Evolutionary conservation across 2,113 vertebrate species (phyloP).

Genomic region (Scolopax mira): DNA sequence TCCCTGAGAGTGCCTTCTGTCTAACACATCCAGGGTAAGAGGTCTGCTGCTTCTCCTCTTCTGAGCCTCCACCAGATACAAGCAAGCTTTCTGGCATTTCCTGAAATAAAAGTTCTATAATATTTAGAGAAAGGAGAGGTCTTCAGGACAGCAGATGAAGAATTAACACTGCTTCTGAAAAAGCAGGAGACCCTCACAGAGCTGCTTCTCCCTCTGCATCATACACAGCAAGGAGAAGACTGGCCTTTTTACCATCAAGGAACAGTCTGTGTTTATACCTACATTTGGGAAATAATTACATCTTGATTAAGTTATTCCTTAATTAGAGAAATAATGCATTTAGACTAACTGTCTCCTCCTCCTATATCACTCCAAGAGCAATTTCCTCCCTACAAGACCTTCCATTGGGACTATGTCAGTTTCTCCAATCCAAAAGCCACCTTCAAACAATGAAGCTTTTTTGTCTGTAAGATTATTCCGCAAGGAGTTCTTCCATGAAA

Average conservation of each 20-base stretch:
- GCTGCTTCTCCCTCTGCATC: background rate
- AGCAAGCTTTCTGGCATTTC: background rate
- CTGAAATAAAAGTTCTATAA: background rate
- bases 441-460: background rate
- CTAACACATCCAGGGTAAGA: background rate
- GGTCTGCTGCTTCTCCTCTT: background rate
- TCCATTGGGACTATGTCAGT: background rate
- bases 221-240: background rate
- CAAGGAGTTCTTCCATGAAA: background rate
- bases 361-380: background rate
- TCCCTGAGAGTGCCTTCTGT: background rate
- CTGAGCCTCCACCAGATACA: background rate
- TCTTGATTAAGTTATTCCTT: slow-evolving; percentile 6
- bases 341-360: background rate
- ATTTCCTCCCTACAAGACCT: background rate
- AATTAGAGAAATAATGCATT: background rate
- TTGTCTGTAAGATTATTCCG: background rate
- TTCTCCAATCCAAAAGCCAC: background rate
- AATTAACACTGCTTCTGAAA: background rate
- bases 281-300: background rate
- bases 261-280: background rate
- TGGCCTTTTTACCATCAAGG: background rate
- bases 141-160: background rate
- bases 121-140: background rate
- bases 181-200: background rate